Evolutionary conservation across 1,140 invertebrate species (phyloP).

Genomic region (Pogonomyrmex barbatus): DNA sequence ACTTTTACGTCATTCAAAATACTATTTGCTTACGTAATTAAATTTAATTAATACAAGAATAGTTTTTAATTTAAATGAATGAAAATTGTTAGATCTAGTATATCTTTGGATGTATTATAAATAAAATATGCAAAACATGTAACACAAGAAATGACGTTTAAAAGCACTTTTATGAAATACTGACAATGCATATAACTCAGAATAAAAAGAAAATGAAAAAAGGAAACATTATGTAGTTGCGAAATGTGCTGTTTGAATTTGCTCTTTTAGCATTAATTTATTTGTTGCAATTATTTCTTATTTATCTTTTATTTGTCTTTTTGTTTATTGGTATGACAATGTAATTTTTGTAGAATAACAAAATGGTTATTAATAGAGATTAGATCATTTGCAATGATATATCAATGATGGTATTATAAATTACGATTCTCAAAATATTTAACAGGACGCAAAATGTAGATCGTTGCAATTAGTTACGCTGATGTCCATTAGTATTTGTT

Average conservation of each 20-base stretch:
- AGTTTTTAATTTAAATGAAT: no score
- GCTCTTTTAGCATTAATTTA: not conserved
- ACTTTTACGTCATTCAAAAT: not conserved
- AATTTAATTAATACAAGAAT: no score
- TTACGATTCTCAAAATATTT: constrained; percentile 5
- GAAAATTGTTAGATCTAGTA: no score
- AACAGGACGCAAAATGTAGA: not conserved
- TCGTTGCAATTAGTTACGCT: not conserved
- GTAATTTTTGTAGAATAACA: constrained; percentile 30
- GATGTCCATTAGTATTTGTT: not conserved
- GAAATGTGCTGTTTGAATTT: not conserved
- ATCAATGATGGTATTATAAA: not conserved
- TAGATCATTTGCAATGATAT: not conserved
- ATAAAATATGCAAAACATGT: no score
- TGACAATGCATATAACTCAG: not conserved
- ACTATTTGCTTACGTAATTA: not conserved
- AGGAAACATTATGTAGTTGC: not conserved
- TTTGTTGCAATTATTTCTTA: constrained; percentile 33
- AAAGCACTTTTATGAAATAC: not conserved
- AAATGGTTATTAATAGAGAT: constrained; percentile 2
- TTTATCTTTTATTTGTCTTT: constrained; percentile 55
- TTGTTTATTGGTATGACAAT: not conserved
- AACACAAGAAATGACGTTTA: not conserved
- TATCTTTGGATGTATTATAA: no score
- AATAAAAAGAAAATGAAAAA: not conserved